phyloP scores from a whole-genome alignment of 2,113 vertebrate genomes.

The Pluvianellus socialis region DNA sequence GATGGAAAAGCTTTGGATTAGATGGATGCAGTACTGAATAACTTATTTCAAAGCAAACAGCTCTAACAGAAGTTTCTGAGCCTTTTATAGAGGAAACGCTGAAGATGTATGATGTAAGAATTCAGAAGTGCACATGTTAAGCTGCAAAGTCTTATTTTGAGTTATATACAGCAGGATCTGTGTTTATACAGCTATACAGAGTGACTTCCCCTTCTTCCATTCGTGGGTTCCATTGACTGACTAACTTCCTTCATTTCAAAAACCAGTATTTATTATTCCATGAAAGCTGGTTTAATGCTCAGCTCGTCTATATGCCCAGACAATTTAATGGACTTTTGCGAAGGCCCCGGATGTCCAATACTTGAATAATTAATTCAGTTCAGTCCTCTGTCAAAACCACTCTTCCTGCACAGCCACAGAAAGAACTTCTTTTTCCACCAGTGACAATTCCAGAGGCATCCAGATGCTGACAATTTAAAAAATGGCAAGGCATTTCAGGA shows the following conservation, averaged over 20 bases:
- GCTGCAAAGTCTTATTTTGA: constrained; percentile 9
- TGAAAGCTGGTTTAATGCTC: background rate
- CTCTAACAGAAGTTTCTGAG: constrained; percentile 41
- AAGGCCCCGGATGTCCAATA: background rate
- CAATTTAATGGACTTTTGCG: background rate
- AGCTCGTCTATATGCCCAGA: background rate
- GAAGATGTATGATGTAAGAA: constrained; percentile 55
- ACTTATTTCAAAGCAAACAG: constrained; percentile 61
- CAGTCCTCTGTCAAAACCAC: background rate
- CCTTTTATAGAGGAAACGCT: constrained; percentile 32
- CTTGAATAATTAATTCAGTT: background rate
- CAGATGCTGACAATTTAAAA: background rate
- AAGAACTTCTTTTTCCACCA: background rate
- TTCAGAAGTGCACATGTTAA: background rate
- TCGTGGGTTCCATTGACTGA: background rate
- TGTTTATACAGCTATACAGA: constrained; percentile 4
- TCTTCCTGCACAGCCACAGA: background rate
- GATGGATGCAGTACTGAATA: constrained; percentile 39
- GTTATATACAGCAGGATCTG: constrained; percentile 16
- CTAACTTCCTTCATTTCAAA: background rate
- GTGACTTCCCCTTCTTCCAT: background rate
- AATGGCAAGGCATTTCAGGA: background rate
- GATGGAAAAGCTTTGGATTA: constrained; percentile 47
- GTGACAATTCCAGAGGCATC: background rate
- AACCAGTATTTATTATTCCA: background rate